Conservation (phyloP, 2,797 vertebrate genomes). For the Hipposideros larvatus region DNA sequence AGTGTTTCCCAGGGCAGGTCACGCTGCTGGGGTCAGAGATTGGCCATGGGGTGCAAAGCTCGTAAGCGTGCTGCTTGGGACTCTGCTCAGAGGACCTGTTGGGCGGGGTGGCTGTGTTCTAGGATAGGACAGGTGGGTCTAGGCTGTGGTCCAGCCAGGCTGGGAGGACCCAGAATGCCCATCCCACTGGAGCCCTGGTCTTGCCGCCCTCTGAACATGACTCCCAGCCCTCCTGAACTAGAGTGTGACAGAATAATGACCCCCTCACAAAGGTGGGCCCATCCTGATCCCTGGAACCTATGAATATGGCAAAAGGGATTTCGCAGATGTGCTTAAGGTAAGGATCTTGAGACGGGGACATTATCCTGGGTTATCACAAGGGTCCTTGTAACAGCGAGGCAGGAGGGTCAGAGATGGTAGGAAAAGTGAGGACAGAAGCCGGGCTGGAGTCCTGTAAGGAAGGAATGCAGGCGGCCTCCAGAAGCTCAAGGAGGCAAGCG, state of each 20-base stretch:
- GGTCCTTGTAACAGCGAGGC: not conserved
- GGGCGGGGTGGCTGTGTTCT: not conserved
- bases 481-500: not conserved
- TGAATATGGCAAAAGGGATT: not conserved
- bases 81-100: not conserved
- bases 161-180: not conserved
- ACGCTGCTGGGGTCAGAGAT: not conserved
- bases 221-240: not conserved
- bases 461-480: not conserved
- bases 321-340: not conserved
- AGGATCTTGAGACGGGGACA: not conserved
- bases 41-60: not conserved
- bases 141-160: not conserved
- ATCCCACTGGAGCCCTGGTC: not conserved
- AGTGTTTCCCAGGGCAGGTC: not conserved
- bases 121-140: not conserved
- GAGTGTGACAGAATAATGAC: not conserved
- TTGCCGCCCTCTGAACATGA: not conserved
- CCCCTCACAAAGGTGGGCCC: not conserved
- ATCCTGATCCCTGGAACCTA: not conserved
- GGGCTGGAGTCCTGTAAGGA: not conserved
- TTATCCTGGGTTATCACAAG: not conserved
- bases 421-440: not conserved
- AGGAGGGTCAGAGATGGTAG: not conserved
- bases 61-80: not conserved